Percentiles rank a stretch among this genome's conserved stretches.
Conservation (phyloP, 1,140 invertebrate species). For the Drosophila rufa region DNA sequence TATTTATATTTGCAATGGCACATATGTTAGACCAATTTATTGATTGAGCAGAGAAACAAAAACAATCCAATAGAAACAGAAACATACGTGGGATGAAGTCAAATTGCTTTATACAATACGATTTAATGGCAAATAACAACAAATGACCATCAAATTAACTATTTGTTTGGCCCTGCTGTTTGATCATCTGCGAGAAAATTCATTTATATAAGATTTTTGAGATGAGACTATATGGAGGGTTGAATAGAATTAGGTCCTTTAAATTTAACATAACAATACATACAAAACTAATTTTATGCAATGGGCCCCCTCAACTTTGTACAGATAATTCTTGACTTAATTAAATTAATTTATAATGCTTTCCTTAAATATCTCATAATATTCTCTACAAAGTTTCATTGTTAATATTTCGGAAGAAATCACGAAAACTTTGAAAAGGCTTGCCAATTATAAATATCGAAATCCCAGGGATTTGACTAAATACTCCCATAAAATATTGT, state of each 20-base stretch:
- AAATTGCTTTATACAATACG: slow-evolving; percentile 59
- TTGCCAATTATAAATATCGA: too few relatives aligned
- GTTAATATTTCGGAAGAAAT: too few relatives aligned
- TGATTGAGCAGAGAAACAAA: slow-evolving; percentile 57
- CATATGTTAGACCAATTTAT: slow-evolving; percentile 71
- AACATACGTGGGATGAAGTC: slow-evolving; percentile 1
- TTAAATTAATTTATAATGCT: background rate
- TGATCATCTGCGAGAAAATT: slow-evolving; percentile 80
- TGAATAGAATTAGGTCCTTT: too few relatives aligned
- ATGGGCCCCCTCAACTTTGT: background rate
- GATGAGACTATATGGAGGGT: background rate
- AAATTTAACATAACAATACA: background rate
- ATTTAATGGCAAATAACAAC: slow-evolving; percentile 78
- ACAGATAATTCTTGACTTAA: background rate
- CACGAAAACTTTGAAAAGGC: too few relatives aligned
- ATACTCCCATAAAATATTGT: too few relatives aligned
- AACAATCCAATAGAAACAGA: slow-evolving; percentile 38
- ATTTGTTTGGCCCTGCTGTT: slow-evolving; percentile 71
- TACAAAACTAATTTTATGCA: background rate
- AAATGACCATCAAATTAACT: slow-evolving; percentile 82
- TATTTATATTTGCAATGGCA: slow-evolving; percentile 37
- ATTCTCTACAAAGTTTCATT: too few relatives aligned
- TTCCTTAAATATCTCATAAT: too few relatives aligned
- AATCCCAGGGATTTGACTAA: too few relatives aligned
- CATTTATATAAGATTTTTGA: slow-evolving; percentile 15